Evolutionary conservation across 2,113 vertebrate species (phyloP), one percentile per base, ranked within the genome.

Genomic region (Rhabdornis inornatus): DNA sequence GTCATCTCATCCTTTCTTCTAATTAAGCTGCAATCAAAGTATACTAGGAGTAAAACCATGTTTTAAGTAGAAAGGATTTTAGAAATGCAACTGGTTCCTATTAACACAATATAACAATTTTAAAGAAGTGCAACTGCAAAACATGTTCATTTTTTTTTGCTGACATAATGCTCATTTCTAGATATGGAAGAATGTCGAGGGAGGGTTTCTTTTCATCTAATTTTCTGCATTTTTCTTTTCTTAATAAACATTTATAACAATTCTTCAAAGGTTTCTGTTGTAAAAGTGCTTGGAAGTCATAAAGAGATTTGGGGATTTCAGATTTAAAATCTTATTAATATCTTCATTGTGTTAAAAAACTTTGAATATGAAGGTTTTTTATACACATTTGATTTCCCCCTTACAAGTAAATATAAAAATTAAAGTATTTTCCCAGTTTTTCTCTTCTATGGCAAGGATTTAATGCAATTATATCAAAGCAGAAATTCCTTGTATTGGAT

Each of bases 11-110:
- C 49, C 35, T 80, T 79, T 21, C 35, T 86, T 91, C 72, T 89
- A 52, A 87, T 86, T 86, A 50, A 78, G 30, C 31, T 86, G 44
- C 52, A 96, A 63, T 96, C 85, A 90, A 93, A 52, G 45, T 83
- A 85, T 63, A 83, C 52, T 27, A 42, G 65, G 44, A 90, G 42
- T 87, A 74, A 87, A 87, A 81, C 17, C 49, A 90, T 18, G 2
- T 66, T 94, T 87, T 52, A 52, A 61, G 16, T 75, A 21, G 57
- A 61, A 70, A 61, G 39, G 23, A 69, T 83, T 82, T 90, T 77
- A 72, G 59, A 94, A 83, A 85, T 83, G 37, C 61, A 91, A 89
- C 70, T 89, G 81, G 42, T 91, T 59, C 33, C 17, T 92, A 55
- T 90, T 92, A 92, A 57, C 30, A 63, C 3, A 15, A 25, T 64